phyloP scores from a whole-genome alignment of 2,797 vertebrate genomes.

The Mus minutoides region DNA sequence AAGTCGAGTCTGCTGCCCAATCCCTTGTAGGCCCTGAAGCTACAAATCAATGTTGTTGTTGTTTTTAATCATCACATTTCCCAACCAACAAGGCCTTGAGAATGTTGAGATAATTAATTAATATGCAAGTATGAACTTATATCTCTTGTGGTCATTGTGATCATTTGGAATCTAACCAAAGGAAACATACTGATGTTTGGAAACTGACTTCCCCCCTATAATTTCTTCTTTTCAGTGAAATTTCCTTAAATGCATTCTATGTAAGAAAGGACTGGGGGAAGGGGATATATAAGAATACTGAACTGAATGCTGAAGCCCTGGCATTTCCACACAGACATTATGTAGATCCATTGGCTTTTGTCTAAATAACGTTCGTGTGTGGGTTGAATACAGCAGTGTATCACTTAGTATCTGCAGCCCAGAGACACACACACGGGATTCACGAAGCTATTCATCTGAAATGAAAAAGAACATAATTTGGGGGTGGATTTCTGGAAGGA shows the following conservation, averaged over 20 bases:
- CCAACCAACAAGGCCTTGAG: neutral
- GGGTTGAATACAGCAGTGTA: neutral
- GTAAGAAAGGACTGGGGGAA: neutral
- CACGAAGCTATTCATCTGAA: neutral
- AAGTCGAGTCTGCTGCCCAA: neutral
- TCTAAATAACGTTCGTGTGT: neutral
- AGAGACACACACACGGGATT: neutral
- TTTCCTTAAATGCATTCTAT: neutral
- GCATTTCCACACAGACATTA: neutral
- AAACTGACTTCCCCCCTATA: neutral
- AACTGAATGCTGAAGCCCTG: neutral
- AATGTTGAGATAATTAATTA: neutral
- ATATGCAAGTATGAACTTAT: neutral
- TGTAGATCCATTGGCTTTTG: neutral
- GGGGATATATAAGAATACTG: neutral
- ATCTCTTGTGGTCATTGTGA: neutral
- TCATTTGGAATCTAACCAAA: neutral
- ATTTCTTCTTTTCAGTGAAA: neutral
- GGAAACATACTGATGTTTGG: neutral
- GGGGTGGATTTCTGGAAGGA: neutral
- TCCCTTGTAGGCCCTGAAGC: neutral
- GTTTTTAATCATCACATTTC: neutral
- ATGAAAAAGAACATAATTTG: neutral
- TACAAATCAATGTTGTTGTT: neutral
- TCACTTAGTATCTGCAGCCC: neutral